Base-by-base conservation (phyloP, 2,888 invertebrate genomes). In the Mechanitis messenoides region DNA sequence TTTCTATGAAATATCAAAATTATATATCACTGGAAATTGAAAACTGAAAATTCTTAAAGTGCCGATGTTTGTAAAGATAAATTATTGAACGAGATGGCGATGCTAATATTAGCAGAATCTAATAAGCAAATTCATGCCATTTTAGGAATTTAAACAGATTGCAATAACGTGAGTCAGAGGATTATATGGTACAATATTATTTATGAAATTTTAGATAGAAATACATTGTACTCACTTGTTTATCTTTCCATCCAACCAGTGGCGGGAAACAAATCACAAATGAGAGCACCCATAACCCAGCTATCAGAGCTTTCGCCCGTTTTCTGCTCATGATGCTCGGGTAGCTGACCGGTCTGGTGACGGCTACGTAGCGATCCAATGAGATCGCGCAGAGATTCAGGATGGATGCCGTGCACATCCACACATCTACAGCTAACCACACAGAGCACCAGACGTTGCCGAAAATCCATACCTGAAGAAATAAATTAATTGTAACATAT, bases 361-460 rank as follows among this genome's bases (percentile, higher is more conserved):
- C 98, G 33, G 99, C 99, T 74, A 99, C 95, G 90, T 98, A 99
- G 84, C 98, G 92, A 90, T 96, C 96, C 78, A 98, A 90, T 20
- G 97, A 97, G 79, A 98, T 98, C 74, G 97, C 98, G 81, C 98
- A 98, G 60, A 98, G 92, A 86, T 98, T 98, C 72, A 98, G 92
- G 75, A 98, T 98, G 73, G 97, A 98, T 0, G 98, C 97, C 0
- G 99, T 99, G 89, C 98, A 98, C 95, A 98, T 96, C 97, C 98
- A 98, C 11, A 99, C 98, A 85, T 99, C 99, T 62, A 98, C 94
- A 0, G 98, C 98, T 68, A 99, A 91, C 98, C 98, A 99, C 69
- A 97, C 93, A 65, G 96, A 95, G 88, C 98, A 99, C 97, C 98
- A 98, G 54, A 97, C 92, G 83, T 95, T 95, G 57, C 98, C 98